phyloP scores from a whole-genome alignment of 2,888 invertebrate genomes.

The Parasteatoda lunata region DNA sequence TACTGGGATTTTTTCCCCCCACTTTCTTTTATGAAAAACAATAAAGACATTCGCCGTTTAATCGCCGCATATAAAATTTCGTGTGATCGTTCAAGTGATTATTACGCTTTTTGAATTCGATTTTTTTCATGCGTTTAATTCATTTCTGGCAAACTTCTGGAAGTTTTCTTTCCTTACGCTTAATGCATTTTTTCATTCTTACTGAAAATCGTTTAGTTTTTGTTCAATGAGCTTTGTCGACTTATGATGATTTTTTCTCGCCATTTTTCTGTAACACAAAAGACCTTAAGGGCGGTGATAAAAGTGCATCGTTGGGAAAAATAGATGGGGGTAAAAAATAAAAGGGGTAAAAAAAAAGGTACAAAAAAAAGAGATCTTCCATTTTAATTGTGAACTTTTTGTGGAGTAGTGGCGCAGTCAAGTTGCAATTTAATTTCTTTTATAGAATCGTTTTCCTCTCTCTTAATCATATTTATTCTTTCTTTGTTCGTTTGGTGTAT shows the following conservation, averaged over 20 bases:
- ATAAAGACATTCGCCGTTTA: background rate
- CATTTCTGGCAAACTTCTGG: slow-evolving; percentile 25
- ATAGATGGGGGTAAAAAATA: background rate
- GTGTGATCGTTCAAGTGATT: slow-evolving; percentile 30
- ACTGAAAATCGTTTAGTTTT: background rate
- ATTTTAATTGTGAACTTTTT: background rate
- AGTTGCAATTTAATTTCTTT: background rate
- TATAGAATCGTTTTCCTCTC: background rate
- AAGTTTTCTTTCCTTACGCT: slow-evolving; percentile 3
- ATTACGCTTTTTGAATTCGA: slow-evolving; percentile 6
- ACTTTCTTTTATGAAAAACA: background rate
- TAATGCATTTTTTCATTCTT: slow-evolving; percentile 8
- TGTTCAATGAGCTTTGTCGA: background rate
- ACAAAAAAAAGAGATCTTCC: background rate
- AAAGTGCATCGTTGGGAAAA: background rate
- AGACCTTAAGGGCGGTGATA: slow-evolving; percentile 9
- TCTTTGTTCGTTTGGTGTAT: background rate
- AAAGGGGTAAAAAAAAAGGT: background rate
- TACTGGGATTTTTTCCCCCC: background rate
- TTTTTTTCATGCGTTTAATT: slow-evolving; percentile 24
- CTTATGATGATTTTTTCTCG: background rate
- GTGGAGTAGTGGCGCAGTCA: background rate
- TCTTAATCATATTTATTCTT: background rate
- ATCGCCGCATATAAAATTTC: slow-evolving; percentile 44
- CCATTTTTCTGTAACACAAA: slow-evolving; percentile 13